Evolutionary conservation across 2,797 vertebrate genomes (phyloP).

Genomic region (Aulostomus chinensis): DNA sequence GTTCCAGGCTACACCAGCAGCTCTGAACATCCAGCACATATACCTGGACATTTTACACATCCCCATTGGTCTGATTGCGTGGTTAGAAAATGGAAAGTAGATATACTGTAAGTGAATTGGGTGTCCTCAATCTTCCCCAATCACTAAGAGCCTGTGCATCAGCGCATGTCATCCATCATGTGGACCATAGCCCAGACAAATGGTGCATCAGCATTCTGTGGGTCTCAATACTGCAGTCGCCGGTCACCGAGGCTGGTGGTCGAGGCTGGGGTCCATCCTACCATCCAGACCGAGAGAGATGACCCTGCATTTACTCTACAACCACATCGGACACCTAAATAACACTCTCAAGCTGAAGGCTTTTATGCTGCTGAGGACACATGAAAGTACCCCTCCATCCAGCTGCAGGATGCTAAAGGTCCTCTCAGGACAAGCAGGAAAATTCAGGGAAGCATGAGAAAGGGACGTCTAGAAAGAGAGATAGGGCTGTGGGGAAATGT

Average conservation of each 20-base stretch:
- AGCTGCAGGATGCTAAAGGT: constrained; percentile 6
- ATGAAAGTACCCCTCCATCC: constrained; percentile 17
- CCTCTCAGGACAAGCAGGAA: constrained; percentile 32
- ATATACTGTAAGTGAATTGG: constrained; percentile 90
- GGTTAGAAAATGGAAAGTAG: constrained; percentile 87
- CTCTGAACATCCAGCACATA: constrained; percentile 60
- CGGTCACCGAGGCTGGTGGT: constrained; percentile 28
- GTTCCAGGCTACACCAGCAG: no score
- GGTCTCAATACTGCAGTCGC: constrained; percentile 67
- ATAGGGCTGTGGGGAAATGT: constrained; percentile 21
- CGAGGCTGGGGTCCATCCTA: constrained; percentile 15
- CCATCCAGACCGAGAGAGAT: constrained; percentile 25
- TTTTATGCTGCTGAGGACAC: constrained; percentile 41
- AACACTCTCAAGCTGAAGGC: constrained; percentile 19
- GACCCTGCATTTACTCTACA: constrained; percentile 40
- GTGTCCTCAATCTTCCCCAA: constrained; percentile 92
- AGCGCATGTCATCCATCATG: constrained; percentile 91
- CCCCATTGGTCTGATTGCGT: constrained; percentile 87
- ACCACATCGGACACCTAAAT: constrained; percentile 44
- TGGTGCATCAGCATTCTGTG: constrained; percentile 87
- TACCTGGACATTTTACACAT: constrained; percentile 61
- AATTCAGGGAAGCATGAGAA: constrained; percentile 36
- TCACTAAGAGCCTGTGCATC: constrained; percentile 91
- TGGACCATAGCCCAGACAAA: constrained; percentile 79
- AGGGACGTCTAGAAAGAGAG: constrained; percentile 23